A percentile compares a stretch with the other conserved stretches of the same genome.
phyloP scores from a whole-genome alignment of 1,140 invertebrate species.

The Drosophila tropicalis region DNA sequence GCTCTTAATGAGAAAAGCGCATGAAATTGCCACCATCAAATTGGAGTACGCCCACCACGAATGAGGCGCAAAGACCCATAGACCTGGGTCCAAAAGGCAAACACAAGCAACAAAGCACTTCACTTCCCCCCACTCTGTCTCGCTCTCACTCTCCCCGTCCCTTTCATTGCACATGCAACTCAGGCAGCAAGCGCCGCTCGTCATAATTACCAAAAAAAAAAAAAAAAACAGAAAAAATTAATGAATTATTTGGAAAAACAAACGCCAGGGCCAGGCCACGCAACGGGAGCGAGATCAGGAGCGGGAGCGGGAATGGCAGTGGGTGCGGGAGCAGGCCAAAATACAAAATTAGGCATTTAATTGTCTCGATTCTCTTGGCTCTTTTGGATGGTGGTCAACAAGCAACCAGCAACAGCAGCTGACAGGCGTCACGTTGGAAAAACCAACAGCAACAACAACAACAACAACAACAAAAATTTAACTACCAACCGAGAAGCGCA shows the following conservation, averaged over 20 bases:
- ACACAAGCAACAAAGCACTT: neutral
- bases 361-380: constrained; percentile 59
- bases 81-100: neutral
- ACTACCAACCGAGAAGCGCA: constrained; percentile 57
- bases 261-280: constrained; percentile 50
- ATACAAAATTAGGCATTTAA: constrained; percentile 79
- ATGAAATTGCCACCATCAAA: constrained; percentile 48
- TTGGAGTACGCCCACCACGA: constrained; percentile 10
- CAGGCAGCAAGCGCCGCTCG: constrained; percentile 62
- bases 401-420: constrained; percentile 46
- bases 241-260: constrained; percentile 83
- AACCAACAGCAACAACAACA: constrained; percentile 24
- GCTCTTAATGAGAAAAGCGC: constrained; percentile 57
- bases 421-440: constrained; percentile 78
- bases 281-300: constrained; percentile 17
- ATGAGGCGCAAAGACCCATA: too few relatives aligned
- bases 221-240: constrained; percentile 63
- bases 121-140: neutral
- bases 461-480: constrained; percentile 66
- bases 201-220: constrained; percentile 65
- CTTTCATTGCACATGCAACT: constrained; percentile 71
- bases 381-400: constrained; percentile 9
- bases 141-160: neutral
- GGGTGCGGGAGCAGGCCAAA: constrained; percentile 36
- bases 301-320: constrained; percentile 18